Base-by-base conservation (phyloP, 2,888 invertebrate species). In the Trichopria drosophilae region DNA sequence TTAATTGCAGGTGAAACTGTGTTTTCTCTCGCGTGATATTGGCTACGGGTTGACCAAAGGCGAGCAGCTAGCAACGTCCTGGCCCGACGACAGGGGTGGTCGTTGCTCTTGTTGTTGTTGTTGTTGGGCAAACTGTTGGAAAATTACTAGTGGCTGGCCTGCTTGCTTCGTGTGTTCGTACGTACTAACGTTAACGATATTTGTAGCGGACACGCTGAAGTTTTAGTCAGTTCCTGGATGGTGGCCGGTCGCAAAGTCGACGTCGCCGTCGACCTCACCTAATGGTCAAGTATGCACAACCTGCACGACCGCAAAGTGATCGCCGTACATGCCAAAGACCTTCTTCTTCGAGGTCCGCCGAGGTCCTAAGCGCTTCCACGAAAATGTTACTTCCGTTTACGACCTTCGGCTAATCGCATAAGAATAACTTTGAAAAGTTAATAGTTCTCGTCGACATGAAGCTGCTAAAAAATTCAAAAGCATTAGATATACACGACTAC, bases 281-380 rank as follows among this genome's bases (percentile, higher is more conserved):
- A 72, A 72, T 71, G 72, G 72, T 66, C 69, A 68, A 70, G 72
- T 69, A 66, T 62, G 58, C 58, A 60, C 65, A 64, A 67, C 64
- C 65, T 61, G 65, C 55, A 61, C 58, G 60, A 67, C 70, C 70
- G 60, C 71, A 71, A 71, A 71, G 70, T 70, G 71, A 69, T 72
- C 67, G 65, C 61, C 59, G 50, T 41, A 47, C 52, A 40, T 51
- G 40, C 57, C 52, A 32, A 53, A 58, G 57, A 58, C 53, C 50
- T 53, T n/a, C n/a, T n/a, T 47, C 43, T 53, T 43, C 53, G 46
- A 55, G n/a, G n/a, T n/a, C n/a, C n/a, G n/a, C n/a, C n/a, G n/a
- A n/a, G n/a, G n/a, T n/a, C n/a, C n/a, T n/a, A n/a, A n/a, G n/a
- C n/a, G n/a, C n/a, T n/a, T n/a, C n/a, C n/a, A n/a, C n/a, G n/a